Conservation (phyloP, 2,113 vertebrate genomes). For the Petaurus breviceps region DNA sequence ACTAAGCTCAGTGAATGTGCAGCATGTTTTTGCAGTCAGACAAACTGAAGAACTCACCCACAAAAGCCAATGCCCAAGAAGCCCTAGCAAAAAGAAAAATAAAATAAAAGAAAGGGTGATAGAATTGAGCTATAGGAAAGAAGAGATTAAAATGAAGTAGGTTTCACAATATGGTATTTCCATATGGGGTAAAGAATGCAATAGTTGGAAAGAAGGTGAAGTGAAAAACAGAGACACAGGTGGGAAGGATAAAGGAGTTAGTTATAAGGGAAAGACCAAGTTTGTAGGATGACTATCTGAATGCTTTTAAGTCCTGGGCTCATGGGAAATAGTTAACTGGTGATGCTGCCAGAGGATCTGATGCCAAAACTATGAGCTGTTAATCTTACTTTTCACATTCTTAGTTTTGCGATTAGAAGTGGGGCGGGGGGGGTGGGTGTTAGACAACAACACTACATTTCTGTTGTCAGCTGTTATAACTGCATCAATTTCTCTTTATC, state of each 20-base stretch:
- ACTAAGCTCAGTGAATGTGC: background rate
- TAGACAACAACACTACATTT: background rate
- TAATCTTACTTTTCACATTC: background rate
- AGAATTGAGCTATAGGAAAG: background rate
- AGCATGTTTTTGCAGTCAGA: constrained; percentile 2
- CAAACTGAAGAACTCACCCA: background rate
- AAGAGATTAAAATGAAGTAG: background rate
- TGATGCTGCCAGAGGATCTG: background rate
- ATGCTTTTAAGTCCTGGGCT: background rate
- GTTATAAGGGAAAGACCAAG: background rate
- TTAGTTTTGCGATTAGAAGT: background rate
- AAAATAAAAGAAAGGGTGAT: background rate
- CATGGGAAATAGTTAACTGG: background rate
- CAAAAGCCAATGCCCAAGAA: background rate
- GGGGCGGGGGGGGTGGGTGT: no score
- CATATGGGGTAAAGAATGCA: background rate
- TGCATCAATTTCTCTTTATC: background rate
- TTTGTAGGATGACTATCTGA: background rate
- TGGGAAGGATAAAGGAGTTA: background rate
- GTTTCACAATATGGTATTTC: background rate
- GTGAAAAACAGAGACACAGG: background rate
- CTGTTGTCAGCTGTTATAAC: background rate
- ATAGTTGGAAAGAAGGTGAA: background rate
- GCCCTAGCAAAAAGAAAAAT: background rate
- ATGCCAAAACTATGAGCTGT: background rate